Percentiles rank a stretch among this genome's conserved stretches.
Evolutionary conservation across 2,888 invertebrate genomes (phyloP).

Genomic region (Meteorus cinctellus): DNA sequence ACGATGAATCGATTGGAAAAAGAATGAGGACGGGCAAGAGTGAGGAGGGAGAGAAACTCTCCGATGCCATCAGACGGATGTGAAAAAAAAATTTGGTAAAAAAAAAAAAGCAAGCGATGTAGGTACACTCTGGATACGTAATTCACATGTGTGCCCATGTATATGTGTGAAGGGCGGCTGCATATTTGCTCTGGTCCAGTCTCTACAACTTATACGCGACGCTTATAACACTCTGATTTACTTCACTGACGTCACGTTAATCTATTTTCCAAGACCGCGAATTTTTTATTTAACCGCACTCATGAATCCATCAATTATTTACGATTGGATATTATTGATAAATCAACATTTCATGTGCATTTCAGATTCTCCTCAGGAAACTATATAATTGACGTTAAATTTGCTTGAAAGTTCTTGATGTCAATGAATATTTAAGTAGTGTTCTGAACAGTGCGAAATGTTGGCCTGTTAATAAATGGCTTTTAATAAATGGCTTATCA

Average conservation of each 20-base stretch:
- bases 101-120: background rate
- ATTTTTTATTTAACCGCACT: background rate
- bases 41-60: background rate
- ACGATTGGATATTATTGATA: no score
- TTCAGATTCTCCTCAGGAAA: no score
- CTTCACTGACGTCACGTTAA: background rate
- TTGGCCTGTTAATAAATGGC: no score
- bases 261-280: background rate
- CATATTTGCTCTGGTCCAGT: background rate
- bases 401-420: conserved; percentile 12
- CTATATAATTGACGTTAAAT: conserved; percentile 14
- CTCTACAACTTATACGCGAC: conserved; percentile 2
- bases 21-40: background rate
- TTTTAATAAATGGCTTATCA: no score
- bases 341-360: no score
- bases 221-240: conserved; percentile 6
- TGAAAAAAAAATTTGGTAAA: conserved; percentile 5
- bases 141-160: background rate
- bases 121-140: background rate
- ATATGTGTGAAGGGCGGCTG: background rate
- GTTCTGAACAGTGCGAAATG: no score
- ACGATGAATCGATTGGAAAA: conserved; percentile 31
- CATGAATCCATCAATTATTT: no score
- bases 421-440: conserved; percentile 41
- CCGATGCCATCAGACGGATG: no score